Percentiles rank a stretch among this genome's conserved stretches.
Conservation (phyloP, 2,888 invertebrate genomes). For the Eustalomyia histrio region DNA sequence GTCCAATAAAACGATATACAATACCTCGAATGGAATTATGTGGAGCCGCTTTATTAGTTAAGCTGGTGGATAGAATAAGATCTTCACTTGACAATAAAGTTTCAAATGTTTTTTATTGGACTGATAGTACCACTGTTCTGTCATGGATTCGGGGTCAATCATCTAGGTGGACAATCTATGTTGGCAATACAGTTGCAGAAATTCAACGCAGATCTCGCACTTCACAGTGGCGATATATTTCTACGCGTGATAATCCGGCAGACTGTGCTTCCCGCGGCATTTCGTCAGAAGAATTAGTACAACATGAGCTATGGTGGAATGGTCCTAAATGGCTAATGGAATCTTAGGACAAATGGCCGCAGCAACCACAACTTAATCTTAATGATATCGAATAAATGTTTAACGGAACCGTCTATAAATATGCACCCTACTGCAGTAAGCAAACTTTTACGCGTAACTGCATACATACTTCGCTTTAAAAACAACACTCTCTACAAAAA, state of each 20-base stretch:
- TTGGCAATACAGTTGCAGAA: constrained; percentile 31
- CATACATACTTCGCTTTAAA: no score
- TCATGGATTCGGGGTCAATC: constrained; percentile 42
- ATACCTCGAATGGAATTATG: constrained; percentile 34
- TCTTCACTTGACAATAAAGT: not conserved
- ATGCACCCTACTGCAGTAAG: not conserved
- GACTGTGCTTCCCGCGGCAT: constrained; percentile 52
- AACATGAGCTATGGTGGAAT: constrained; percentile 17
- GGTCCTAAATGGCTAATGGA: not conserved
- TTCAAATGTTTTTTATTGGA: constrained; percentile 43
- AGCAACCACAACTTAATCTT: not conserved
- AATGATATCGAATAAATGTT: not conserved
- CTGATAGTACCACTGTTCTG: constrained; percentile 50
- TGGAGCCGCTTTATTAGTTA: constrained; percentile 25
- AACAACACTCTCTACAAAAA: no score
- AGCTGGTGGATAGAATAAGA: constrained; percentile 20
- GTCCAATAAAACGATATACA: constrained; percentile 24
- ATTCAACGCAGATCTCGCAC: constrained; percentile 17
- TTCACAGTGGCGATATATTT: constrained; percentile 19
- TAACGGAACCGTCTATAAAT: not conserved
- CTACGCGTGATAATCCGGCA: not conserved
- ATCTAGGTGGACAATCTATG: constrained; percentile 33
- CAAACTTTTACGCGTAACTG: no score
- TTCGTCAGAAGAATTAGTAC: not conserved
- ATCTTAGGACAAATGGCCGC: not conserved